phyloP scores from a whole-genome alignment of 2,797 vertebrate species.

The Benthosema pterotum region DNA sequence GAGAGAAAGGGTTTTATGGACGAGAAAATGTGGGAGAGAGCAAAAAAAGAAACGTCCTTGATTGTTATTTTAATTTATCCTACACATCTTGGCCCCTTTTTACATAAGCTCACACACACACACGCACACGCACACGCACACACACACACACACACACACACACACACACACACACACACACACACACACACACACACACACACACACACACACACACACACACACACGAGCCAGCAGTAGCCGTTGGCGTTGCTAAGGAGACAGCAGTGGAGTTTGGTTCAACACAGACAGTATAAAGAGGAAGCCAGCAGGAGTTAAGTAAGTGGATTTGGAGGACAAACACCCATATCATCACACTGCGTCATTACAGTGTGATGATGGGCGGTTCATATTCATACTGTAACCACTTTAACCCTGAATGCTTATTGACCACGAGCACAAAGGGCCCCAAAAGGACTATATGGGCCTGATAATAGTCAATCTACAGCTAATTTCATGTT shows the following conservation, averaged over 20 bases:
- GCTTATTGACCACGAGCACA: too few relatives aligned
- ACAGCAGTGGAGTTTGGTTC: conserved; percentile 32
- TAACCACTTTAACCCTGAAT: background rate
- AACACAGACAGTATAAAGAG: conserved; percentile 49
- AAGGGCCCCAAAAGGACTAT: too few relatives aligned
- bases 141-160: conserved; percentile 10
- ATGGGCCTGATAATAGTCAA: too few relatives aligned
- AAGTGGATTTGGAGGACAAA: background rate
- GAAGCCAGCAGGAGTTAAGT: conserved; percentile 18
- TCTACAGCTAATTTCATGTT: too few relatives aligned
- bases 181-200: conserved; percentile 29
- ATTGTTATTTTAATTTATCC: background rate
- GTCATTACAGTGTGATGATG: background rate
- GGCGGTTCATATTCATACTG: conserved; percentile 5
- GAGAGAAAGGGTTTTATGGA: conserved; percentile 6
- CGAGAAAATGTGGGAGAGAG: conserved; percentile 32
- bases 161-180: conserved; percentile 32
- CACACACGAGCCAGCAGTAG: conserved; percentile 26
- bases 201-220: background rate
- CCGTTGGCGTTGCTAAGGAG: conserved; percentile 44
- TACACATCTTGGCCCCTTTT: conserved; percentile 15
- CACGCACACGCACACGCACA: background rate
- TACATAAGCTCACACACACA: background rate
- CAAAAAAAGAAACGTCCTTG: conserved; percentile 17
- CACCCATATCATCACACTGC: background rate